A percentile compares a stretch with the other conserved stretches of the same genome.
These are phyloP conservation scores for Ennomos erosarius DNA, from an alignment of 2,888 invertebrate genomes.

Conservation along the genomic window DNA sequence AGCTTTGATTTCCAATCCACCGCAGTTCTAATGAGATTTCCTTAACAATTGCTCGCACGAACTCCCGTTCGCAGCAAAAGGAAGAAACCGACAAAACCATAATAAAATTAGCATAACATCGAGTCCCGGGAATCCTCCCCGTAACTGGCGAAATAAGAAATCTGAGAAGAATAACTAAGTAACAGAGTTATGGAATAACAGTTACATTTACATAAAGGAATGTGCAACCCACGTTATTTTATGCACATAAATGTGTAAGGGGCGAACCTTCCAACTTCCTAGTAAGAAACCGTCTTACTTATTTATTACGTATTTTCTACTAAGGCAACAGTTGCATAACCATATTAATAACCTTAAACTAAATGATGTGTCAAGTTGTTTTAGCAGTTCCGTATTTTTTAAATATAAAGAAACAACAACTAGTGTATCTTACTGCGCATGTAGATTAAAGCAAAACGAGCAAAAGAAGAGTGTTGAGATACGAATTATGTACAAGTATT, in stretches of 20 bases:
- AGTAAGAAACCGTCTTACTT: too few species aligned
- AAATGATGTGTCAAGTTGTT: too few species aligned
- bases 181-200: slow-evolving; percentile 35
- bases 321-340: too few species aligned
- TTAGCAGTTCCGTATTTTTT: too few species aligned
- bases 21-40: slow-evolving; percentile 27
- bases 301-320: too few species aligned
- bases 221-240: slow-evolving; percentile 18
- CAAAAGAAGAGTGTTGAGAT: too few species aligned
- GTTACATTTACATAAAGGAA: slow-evolving; percentile 29
- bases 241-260: slow-evolving; percentile 15
- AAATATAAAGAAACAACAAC: too few species aligned
- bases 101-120: slow-evolving; percentile 53
- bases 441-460: too few species aligned
- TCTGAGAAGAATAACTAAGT: slow-evolving; percentile 35
- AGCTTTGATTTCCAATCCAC: slow-evolving; percentile 8
- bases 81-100: slow-evolving; percentile 47
- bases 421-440: too few species aligned
- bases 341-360: too few species aligned
- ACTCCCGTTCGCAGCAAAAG: slow-evolving; percentile 40
- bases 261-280: slow-evolving; percentile 7
- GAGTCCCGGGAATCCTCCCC: slow-evolving; percentile 30
- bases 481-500: too few species aligned
- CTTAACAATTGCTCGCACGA: slow-evolving; percentile 38
- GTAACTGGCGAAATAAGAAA: slow-evolving; percentile 35